Conservation (phyloP, 92 coral and sea anemone species). For the Blastomussa wellsi region DNA sequence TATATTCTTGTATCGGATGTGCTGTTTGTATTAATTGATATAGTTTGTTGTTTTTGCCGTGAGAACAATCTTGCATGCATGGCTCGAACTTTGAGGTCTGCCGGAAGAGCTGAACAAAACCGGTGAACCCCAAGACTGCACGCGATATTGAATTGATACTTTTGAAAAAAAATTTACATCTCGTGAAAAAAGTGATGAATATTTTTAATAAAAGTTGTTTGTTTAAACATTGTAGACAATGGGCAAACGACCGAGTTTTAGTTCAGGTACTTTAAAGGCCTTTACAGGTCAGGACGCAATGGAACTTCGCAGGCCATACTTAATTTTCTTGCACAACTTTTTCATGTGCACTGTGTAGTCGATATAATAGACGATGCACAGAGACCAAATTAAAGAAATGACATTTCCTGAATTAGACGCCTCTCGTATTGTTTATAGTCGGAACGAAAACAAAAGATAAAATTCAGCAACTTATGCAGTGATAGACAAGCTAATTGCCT, state of each 20-base stretch:
- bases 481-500: slow-evolving; percentile 17
- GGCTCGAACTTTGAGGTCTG: not conserved
- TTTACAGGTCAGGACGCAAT: not conserved
- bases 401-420: not conserved
- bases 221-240: slow-evolving; percentile 16
- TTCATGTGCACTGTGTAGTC: not conserved
- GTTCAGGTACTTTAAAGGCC: not conserved
- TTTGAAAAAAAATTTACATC: not conserved
- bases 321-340: not conserved
- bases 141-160: not conserved
- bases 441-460: slow-evolving; percentile 30
- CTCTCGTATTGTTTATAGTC: slow-evolving; percentile 4
- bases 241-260: not conserved
- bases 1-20: not conserved
- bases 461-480: not conserved
- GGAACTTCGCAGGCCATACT: not conserved
- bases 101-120: not conserved
- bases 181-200: not conserved
- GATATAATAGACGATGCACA: not conserved
- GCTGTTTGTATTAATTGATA: slow-evolving; percentile 5
- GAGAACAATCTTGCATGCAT: not conserved
- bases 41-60: slow-evolving; percentile 7
- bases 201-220: slow-evolving; percentile 6
- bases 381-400: too few species aligned
- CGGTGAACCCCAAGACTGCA: not conserved